Evolutionary conservation across 2,888 invertebrate genomes (phyloP).

Genomic region (Nezara viridula): DNA sequence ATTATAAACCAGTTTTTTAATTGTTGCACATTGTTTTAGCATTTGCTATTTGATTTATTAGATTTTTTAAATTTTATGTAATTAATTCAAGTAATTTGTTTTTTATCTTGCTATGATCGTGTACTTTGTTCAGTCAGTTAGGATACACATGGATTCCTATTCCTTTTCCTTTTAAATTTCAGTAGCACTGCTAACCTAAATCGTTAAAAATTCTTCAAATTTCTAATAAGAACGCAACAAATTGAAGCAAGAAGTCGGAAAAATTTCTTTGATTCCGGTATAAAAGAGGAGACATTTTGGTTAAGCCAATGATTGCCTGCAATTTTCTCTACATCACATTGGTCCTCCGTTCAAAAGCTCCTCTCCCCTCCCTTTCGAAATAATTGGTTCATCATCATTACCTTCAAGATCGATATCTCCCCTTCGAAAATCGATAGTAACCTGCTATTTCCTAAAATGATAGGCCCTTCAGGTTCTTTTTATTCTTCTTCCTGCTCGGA

Average conservation of each 20-base stretch:
- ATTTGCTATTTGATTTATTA: too few relatives aligned
- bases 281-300: constrained; percentile 2
- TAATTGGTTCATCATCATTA: constrained; percentile 38
- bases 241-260: background rate
- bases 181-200: background rate
- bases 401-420: constrained; percentile 25
- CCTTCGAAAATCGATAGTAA: constrained; percentile 29
- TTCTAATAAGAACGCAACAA: background rate
- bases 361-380: background rate
- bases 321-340: constrained; percentile 11
- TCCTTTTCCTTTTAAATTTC: too few relatives aligned
- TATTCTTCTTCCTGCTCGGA: background rate
- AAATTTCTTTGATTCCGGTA: background rate
- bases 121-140: too few relatives aligned
- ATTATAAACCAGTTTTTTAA: too few relatives aligned
- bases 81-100: too few relatives aligned
- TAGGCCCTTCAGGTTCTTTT: background rate
- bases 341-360: background rate
- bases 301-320: background rate
- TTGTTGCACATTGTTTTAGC: too few relatives aligned
- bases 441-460: constrained; percentile 19
- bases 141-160: too few relatives aligned
- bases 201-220: background rate
- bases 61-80: too few relatives aligned
- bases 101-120: too few relatives aligned